These are phyloP conservation scores for Oceanites oceanicus DNA, from an alignment of 2,113 vertebrate genomes.

Conservation along the genomic window DNA sequence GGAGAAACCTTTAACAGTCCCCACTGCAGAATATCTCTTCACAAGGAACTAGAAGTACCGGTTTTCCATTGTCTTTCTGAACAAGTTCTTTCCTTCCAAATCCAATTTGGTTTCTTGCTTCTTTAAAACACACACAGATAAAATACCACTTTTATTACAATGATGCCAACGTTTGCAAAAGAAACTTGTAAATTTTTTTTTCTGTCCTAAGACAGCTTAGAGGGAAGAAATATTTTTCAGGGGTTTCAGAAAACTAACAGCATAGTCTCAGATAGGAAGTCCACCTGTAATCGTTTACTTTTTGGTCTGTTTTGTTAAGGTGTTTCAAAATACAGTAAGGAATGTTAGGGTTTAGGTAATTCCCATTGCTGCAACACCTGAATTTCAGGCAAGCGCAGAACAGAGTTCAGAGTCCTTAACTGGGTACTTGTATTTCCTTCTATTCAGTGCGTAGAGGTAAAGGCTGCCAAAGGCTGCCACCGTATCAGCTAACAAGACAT, in stretches of 20 bases:
- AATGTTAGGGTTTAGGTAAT: neutral
- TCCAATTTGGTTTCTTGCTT: neutral
- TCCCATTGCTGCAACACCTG: neutral
- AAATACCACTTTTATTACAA: neutral
- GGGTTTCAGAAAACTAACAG: neutral
- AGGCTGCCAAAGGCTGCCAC: neutral
- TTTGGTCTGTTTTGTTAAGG: neutral
- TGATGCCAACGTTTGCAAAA: neutral
- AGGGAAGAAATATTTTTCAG: neutral
- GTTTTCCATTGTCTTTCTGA: neutral
- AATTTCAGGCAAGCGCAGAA: neutral
- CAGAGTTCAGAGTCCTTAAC: neutral
- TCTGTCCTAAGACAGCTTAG: neutral
- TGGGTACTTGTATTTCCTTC: neutral
- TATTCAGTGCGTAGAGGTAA: neutral
- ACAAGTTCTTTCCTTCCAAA: neutral
- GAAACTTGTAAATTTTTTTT: neutral
- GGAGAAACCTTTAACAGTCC: neutral
- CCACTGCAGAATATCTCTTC: neutral
- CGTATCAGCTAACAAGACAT: neutral
- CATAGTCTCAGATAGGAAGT: neutral
- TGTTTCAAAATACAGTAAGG: neutral
- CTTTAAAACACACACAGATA: neutral
- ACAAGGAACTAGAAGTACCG: neutral
- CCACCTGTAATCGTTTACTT: neutral